Conservation (phyloP, 1,140 invertebrate genomes). For the Planococcus citri region DNA sequence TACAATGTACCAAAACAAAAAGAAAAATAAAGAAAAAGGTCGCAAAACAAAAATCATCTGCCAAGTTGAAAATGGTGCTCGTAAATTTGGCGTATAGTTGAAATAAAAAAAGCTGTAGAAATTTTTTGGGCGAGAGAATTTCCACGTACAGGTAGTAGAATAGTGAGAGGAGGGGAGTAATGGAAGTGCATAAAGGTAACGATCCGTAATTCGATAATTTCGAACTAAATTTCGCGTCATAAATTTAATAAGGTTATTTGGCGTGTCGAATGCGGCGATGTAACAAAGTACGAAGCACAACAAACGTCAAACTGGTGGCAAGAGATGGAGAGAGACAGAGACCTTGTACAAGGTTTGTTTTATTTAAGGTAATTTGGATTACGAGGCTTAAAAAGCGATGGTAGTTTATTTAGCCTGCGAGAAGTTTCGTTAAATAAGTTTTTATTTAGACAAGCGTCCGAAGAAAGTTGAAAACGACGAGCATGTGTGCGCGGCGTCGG, state of each 20-base stretch:
- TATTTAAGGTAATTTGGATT: conserved; percentile 4
- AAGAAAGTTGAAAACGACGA: neutral
- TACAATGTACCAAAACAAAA: no score
- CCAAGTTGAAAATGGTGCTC: no score
- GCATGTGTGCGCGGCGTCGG: neutral
- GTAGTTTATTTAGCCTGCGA: neutral
- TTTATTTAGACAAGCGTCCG: conserved; percentile 1
- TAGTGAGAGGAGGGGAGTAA: no score
- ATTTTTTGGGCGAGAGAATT: neutral
- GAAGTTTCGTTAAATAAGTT: neutral
- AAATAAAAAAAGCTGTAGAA: neutral
- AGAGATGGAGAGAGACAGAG: no score
- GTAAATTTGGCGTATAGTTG: no score
- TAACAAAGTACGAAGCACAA: no score
- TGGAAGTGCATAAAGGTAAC: neutral
- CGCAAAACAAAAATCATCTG: no score
- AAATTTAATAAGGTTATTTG: conserved; percentile 1
- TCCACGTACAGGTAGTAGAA: neutral
- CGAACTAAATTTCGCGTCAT: neutral
- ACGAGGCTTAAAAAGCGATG: conserved; percentile 6
- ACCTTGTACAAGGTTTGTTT: neutral
- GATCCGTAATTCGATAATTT: neutral
- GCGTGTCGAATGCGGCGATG: neutral
- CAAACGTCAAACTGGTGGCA: no score
- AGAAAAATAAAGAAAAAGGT: no score